Evolutionary conservation across 2,113 vertebrate genomes (phyloP).

Genomic region (Sturnira hondurensis): DNA sequence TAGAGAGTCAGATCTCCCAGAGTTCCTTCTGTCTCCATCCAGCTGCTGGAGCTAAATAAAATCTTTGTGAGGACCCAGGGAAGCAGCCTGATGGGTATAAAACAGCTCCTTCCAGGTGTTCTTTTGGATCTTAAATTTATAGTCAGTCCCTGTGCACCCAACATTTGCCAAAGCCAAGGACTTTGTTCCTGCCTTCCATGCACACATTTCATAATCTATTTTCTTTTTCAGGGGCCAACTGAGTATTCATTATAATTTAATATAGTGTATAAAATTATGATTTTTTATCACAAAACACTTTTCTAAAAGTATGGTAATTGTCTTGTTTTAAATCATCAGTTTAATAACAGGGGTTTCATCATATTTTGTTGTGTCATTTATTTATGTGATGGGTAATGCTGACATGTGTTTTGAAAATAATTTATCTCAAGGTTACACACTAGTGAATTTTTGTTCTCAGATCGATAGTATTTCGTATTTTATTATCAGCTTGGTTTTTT

Average conservation of each 20-base stretch:
- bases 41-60: background rate
- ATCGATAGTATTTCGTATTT: conserved; percentile 14
- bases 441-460: conserved; percentile 10
- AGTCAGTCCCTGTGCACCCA: background rate
- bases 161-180: background rate
- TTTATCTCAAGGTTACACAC: background rate
- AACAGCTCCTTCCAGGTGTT: background rate
- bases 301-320: background rate
- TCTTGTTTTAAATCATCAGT: background rate
- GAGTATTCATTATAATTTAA: background rate
- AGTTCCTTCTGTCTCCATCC: background rate
- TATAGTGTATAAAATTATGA: background rate
- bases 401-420: background rate
- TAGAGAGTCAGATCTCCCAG: background rate
- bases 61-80: background rate
- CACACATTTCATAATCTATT: background rate
- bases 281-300: background rate
- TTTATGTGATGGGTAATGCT: background rate
- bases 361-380: background rate
- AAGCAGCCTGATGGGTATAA: background rate
- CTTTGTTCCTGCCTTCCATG: background rate
- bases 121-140: background rate
- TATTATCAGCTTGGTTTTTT: conserved; percentile 20
- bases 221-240: background rate
- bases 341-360: background rate